Evolutionary conservation across 2,888 invertebrate genomes (phyloP).

Genomic region (Calephelis perditalis): DNA sequence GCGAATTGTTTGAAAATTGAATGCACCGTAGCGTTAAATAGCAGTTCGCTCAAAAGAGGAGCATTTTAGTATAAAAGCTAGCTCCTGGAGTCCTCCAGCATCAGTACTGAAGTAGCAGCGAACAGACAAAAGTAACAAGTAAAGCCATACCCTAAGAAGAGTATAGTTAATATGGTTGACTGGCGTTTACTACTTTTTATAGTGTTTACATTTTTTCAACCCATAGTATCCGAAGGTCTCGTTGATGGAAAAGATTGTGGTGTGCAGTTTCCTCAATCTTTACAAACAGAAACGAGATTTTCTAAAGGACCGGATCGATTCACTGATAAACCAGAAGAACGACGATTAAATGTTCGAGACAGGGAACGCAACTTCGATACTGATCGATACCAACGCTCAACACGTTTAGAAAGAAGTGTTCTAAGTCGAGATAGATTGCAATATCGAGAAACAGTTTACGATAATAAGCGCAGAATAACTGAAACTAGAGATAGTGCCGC

Average conservation of each 20-base stretch:
- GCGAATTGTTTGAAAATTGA: constrained; percentile 54
- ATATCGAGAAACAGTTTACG: background rate
- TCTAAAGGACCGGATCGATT: constrained; percentile 21
- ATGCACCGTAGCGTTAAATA: constrained; percentile 70
- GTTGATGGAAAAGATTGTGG: constrained; percentile 65
- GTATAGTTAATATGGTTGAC: constrained; percentile 71
- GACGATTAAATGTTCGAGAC: constrained; percentile 9
- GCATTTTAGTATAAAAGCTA: constrained; percentile 52
- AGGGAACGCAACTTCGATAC: constrained; percentile 8
- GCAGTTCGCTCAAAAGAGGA: constrained; percentile 45
- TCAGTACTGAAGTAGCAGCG: constrained; percentile 60
- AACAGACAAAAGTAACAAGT: constrained; percentile 39
- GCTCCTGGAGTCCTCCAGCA: constrained; percentile 30
- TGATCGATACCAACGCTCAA: constrained; percentile 7
- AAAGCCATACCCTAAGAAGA: constrained; percentile 33
- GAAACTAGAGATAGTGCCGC: background rate
- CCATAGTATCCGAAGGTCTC: constrained; percentile 53
- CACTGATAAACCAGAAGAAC: constrained; percentile 13
- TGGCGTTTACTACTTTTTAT: constrained; percentile 67
- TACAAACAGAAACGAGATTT: constrained; percentile 37
- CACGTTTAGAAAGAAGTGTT: background rate
- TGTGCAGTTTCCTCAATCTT: constrained; percentile 36
- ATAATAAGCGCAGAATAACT: background rate
- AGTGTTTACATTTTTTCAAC: constrained; percentile 59
- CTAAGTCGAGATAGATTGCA: background rate